Evolutionary conservation across 2,888 invertebrate species (phyloP).

Genomic region (Melanophora roralis): DNA sequence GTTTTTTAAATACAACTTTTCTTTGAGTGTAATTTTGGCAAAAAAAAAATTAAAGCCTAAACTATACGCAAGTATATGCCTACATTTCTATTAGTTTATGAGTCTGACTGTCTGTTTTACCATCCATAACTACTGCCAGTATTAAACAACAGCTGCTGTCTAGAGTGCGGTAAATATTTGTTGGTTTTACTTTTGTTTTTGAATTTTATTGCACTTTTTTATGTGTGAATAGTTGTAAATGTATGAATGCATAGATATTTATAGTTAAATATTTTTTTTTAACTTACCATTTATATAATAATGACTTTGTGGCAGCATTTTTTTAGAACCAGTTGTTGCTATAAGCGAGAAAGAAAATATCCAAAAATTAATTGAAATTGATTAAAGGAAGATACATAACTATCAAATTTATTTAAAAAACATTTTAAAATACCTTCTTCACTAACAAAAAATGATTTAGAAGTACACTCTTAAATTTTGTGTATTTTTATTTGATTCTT

Average conservation of each 20-base stretch:
- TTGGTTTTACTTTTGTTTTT: slow-evolving; percentile 33
- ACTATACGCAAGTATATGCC: background rate
- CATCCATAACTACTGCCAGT: background rate
- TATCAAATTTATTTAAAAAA: no score
- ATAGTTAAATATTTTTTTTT: background rate
- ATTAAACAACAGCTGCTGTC: slow-evolving; percentile 55
- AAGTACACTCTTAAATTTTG: no score
- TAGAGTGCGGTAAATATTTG: slow-evolving; percentile 48
- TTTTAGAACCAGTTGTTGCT: background rate
- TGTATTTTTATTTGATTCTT: no score
- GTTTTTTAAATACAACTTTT: background rate
- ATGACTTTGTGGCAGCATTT: slow-evolving; percentile 8
- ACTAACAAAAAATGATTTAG: no score
- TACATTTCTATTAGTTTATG: background rate
- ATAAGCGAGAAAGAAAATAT: background rate
- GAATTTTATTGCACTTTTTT: slow-evolving; percentile 32
- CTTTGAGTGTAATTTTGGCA: background rate
- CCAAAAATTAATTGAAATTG: no score
- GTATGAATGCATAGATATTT: slow-evolving; percentile 3
- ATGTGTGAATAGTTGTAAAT: background rate
- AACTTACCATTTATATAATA: slow-evolving; percentile 26
- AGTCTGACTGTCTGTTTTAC: background rate
- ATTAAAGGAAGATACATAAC: no score
- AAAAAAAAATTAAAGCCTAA: background rate
- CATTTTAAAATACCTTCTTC: no score